Evolutionary conservation across 2,113 vertebrate species (phyloP), one percentile per base, ranked within the genome.

Genomic region (Ia io): DNA sequence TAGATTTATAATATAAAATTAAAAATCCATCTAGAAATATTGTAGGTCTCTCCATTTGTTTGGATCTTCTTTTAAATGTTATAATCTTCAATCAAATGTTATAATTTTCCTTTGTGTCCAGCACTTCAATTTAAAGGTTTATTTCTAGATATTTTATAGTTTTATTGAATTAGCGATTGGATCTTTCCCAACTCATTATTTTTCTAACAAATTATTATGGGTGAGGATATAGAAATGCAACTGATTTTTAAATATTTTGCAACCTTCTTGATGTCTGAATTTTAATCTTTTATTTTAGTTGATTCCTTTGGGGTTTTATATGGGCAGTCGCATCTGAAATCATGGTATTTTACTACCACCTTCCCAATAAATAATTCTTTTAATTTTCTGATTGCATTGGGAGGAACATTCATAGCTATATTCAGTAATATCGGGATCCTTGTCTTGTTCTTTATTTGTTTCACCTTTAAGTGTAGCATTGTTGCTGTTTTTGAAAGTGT

Each of bases 131-230:
- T 44, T 78, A 87, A 87, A 93, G 9, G 17, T 73, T 90, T 69
- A 51, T 84, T 93, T 84, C 23, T 76, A 71, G 18, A 30, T 74
- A 56, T 76, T 44, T 47, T 56, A 32, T 86, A 63, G 67, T 78
- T 94, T 69, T 49, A 53, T 84, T 71, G 37, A 59, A 28, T 30
- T 76, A 20, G 8, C 67, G 85, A n/a, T 59, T 77, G 49, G 32
- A 28, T 77, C 7, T 95, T 89, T 93, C 77, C 76, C 28, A 87
- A 94, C 35, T 69, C 25, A 42, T 78, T 61, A 51, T 78, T 93
- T 85, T 94, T 74, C 32, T 30, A 53, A 80, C 4, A 35, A 70
- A 88, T 88, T 61, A 76, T 84, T 53, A 49, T 63, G 59, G 42
- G 7, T 40, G 14, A 35, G 70, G 28, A 4, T 18, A 69, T n/a